A percentile compares a stretch with the other conserved stretches of the same genome.
Conservation (phyloP, 2,888 invertebrate species). For the Adineta ricciae region DNA sequence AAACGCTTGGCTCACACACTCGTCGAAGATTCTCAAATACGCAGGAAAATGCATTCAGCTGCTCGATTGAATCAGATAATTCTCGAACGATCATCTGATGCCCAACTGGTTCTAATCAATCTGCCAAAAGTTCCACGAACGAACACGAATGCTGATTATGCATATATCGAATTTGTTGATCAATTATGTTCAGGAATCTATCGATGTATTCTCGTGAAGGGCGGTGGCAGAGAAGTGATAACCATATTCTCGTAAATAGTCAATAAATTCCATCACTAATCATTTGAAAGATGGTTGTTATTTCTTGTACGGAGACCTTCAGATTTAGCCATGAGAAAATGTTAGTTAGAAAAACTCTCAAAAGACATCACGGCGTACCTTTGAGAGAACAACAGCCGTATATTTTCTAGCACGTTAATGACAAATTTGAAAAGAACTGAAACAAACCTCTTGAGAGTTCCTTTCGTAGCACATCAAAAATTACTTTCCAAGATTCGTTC, state of each 20-base stretch:
- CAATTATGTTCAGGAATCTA: conserved; percentile 91
- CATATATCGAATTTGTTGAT: conserved; percentile 97
- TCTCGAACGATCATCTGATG: conserved; percentile 86
- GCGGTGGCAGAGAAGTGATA: conserved; percentile 93
- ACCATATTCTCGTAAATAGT: conserved; percentile 82
- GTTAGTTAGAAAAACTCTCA: no score
- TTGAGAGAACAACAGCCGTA: no score
- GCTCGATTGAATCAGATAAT: conserved; percentile 95
- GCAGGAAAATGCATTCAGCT: conserved; percentile 90
- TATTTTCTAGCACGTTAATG: no score
- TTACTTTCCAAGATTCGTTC: no score
- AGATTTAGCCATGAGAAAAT: no score
- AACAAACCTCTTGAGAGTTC: no score
- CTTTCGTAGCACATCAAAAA: no score
- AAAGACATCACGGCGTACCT: no score
- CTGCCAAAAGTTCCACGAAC: conserved; percentile 77
- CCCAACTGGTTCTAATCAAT: conserved; percentile 93
- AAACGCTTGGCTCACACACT: conserved; percentile 39
- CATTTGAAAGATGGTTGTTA: no score
- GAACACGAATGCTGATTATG: conserved; percentile 23
- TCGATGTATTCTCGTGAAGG: conserved; percentile 89
- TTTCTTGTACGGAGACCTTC: no score
- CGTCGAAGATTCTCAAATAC: conserved; percentile 59
- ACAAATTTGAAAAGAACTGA: no score
- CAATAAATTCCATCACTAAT: no score